Evolutionary conservation across 2,888 invertebrate genomes (phyloP).

Genomic region (Drosophila affinis): DNA sequence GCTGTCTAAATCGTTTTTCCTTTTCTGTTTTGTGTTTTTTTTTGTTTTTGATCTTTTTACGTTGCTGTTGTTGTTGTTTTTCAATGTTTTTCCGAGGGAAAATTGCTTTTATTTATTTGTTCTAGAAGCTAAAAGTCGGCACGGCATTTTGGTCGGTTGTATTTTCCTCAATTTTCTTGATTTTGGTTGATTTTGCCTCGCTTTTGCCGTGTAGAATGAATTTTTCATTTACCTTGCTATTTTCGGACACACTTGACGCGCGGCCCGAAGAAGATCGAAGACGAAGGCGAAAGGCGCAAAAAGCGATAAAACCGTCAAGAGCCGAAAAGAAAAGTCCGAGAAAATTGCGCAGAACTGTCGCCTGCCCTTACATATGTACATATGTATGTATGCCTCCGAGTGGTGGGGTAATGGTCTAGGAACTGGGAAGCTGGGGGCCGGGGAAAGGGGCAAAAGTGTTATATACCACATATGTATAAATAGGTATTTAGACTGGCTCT

Average conservation of each 20-base stretch:
- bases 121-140: constrained; percentile 55
- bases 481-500: constrained; percentile 34
- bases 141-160: constrained; percentile 32
- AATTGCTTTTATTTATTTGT: constrained; percentile 67
- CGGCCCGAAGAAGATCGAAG: constrained; percentile 58
- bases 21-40: constrained; percentile 33
- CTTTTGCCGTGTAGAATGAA: constrained; percentile 51
- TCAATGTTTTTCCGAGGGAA: constrained; percentile 30
- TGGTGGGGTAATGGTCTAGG: not conserved
- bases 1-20: constrained; percentile 32
- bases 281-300: constrained; percentile 58
- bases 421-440: not conserved
- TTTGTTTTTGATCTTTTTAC: constrained; percentile 22
- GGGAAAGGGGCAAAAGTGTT: constrained; percentile 32
- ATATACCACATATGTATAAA: constrained; percentile 47
- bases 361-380: constrained; percentile 60
- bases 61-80: constrained; percentile 41
- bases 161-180: constrained; percentile 37
- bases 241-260: constrained; percentile 77
- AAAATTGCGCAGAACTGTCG: constrained; percentile 76
- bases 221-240: constrained; percentile 72
- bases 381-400: constrained; percentile 41
- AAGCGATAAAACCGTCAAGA: constrained; percentile 56
- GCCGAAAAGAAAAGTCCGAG: constrained; percentile 41
- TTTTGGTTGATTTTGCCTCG: constrained; percentile 33